phyloP scores from a whole-genome alignment of 2,113 vertebrate genomes.

The Nothobranchius kuhntae region DNA sequence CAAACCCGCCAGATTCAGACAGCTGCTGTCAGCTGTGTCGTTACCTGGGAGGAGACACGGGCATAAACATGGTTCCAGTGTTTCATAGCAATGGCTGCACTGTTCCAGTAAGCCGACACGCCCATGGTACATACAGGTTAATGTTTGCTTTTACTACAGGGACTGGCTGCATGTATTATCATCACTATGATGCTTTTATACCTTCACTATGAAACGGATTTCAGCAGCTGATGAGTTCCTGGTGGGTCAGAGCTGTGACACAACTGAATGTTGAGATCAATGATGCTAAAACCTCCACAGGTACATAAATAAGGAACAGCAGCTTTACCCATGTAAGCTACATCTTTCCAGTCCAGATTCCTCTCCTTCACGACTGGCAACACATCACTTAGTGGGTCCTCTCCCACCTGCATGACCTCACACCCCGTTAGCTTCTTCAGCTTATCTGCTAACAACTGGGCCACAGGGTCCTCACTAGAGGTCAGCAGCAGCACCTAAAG shows the following conservation, averaged over 20 bases:
- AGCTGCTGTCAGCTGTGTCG: constrained; percentile 83
- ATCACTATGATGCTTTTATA: no score
- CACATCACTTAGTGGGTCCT: constrained; percentile 75
- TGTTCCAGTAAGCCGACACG: background rate
- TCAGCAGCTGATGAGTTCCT: no score
- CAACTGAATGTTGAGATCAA: no score
- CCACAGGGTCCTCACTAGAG: constrained; percentile 76
- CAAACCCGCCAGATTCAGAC: constrained; percentile 84
- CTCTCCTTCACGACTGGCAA: constrained; percentile 71
- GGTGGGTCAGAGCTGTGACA: no score
- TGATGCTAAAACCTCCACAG: no score
- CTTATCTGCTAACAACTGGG: constrained; percentile 60
- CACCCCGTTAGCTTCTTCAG: constrained; percentile 78
- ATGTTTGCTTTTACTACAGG: no score
- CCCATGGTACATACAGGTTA: background rate
- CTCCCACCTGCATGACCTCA: constrained; percentile 57
- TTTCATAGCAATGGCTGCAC: no score
- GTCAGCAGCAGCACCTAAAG: constrained; percentile 84
- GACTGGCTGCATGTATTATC: no score
- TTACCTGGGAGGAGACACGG: constrained; percentile 75
- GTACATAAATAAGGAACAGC: no score
- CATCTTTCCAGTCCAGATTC: constrained; percentile 85
- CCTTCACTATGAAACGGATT: no score
- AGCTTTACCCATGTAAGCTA: constrained; percentile 87
- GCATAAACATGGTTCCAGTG: background rate